Percentiles rank a stretch among this genome's conserved stretches.
Evolutionary conservation across 2,888 invertebrate genomes (phyloP).

Genomic region (Linnaemya vulpina): DNA sequence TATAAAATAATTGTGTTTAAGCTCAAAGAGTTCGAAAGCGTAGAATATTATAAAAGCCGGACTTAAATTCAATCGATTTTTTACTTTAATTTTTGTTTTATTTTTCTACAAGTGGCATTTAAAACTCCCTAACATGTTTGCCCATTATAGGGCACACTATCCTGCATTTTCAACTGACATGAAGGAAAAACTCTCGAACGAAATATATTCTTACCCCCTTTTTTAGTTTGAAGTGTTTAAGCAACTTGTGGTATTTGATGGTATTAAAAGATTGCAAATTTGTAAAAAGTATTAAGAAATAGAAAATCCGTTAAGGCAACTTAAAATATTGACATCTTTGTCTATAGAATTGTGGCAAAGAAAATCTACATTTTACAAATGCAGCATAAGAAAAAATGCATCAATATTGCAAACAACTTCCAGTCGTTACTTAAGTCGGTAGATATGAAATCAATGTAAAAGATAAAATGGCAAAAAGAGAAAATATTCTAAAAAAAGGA

Average conservation of each 20-base stretch:
- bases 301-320: slow-evolving; percentile 48
- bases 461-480: not conserved
- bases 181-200: not conserved
- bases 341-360: slow-evolving; percentile 10
- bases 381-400: not conserved
- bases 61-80: no score
- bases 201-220: not conserved
- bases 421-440: not conserved
- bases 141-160: not conserved
- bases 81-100: no score
- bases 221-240: slow-evolving; percentile 51
- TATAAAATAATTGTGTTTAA: no score
- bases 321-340: slow-evolving; percentile 44
- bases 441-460: slow-evolving; percentile 26
- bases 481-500: not conserved
- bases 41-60: no score
- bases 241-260: slow-evolving; percentile 64
- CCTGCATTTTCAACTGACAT: not conserved
- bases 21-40: no score
- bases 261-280: slow-evolving; percentile 64
- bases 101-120: no score
- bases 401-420: slow-evolving; percentile 7
- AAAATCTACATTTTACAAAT: slow-evolving; percentile 15
- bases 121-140: no score
- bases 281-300: slow-evolving; percentile 58